A percentile compares a stretch with the other conserved stretches of the same genome.
phyloP scores from a whole-genome alignment of 2,797 vertebrate species.

The Danio jaintianensis region DNA sequence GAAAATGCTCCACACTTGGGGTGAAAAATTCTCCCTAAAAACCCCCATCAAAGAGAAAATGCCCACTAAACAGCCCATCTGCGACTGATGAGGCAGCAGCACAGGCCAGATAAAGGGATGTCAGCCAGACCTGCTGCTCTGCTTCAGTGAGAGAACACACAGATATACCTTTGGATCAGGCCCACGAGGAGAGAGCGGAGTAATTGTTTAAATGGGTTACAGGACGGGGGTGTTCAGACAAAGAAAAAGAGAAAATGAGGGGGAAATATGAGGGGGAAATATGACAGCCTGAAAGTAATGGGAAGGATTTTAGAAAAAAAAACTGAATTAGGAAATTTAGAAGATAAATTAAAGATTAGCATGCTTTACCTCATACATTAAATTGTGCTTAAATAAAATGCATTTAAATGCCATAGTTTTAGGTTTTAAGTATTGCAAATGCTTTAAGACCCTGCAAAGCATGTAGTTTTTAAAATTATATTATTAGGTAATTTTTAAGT shows the following conservation, averaged over 20 bases:
- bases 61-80: constrained; percentile 19
- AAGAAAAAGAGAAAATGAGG: constrained; percentile 23
- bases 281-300: constrained; percentile 19
- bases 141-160: constrained; percentile 41
- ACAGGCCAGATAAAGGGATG: constrained; percentile 37
- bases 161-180: constrained; percentile 21
- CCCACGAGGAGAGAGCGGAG: constrained; percentile 19
- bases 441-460: no score
- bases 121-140: constrained; percentile 52
- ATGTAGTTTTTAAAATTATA: no score
- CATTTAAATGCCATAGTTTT: no score
- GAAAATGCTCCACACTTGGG: not conserved
- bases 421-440: no score
- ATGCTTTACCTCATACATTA: not conserved
- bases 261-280: constrained; percentile 52
- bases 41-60: constrained; percentile 18
- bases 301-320: not conserved
- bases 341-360: not conserved
- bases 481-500: no score
- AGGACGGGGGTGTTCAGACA: constrained; percentile 16
- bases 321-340: not conserved
- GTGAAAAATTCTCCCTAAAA: not conserved
- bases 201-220: constrained; percentile 41
- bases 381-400: no score
- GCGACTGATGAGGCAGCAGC: constrained; percentile 26